phyloP scores from a whole-genome alignment of 2,797 vertebrate species.

The Adelosebastes latens region DNA sequence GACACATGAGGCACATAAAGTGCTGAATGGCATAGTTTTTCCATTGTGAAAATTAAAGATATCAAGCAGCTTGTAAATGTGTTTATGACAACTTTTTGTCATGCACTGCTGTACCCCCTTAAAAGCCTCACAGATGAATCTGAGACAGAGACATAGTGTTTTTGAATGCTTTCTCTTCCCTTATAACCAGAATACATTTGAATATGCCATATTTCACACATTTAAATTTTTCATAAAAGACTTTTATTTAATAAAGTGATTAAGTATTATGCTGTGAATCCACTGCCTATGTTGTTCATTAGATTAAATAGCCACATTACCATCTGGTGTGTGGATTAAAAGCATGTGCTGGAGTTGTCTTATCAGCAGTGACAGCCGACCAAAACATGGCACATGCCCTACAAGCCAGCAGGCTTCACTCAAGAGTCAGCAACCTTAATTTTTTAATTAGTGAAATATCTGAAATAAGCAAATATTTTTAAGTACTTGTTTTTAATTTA shows the following conservation, averaged over 20 bases:
- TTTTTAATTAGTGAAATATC: neutral
- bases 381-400: constrained; percentile 12
- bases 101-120: neutral
- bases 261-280: neutral
- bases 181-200: neutral
- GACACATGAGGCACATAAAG: neutral
- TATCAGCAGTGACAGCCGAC: constrained; percentile 33
- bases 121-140: neutral
- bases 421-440: constrained; percentile 1
- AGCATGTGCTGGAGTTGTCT: constrained; percentile 17
- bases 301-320: constrained; percentile 18
- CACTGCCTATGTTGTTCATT: constrained; percentile 10
- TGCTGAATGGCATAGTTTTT: neutral
- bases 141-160: neutral
- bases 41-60: neutral
- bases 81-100: neutral
- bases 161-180: neutral
- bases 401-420: constrained; percentile 17
- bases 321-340: constrained; percentile 43
- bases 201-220: neutral
- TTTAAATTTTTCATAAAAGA: neutral
- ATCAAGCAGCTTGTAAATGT: neutral
- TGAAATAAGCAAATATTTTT: constrained; percentile 3
- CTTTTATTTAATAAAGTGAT: constrained; percentile 28
- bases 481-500: neutral